These are phyloP conservation scores for Xiphorhynchus erythropygius DNA, from an alignment of 2,797 vertebrate genomes.

Conservation along the genomic window DNA sequence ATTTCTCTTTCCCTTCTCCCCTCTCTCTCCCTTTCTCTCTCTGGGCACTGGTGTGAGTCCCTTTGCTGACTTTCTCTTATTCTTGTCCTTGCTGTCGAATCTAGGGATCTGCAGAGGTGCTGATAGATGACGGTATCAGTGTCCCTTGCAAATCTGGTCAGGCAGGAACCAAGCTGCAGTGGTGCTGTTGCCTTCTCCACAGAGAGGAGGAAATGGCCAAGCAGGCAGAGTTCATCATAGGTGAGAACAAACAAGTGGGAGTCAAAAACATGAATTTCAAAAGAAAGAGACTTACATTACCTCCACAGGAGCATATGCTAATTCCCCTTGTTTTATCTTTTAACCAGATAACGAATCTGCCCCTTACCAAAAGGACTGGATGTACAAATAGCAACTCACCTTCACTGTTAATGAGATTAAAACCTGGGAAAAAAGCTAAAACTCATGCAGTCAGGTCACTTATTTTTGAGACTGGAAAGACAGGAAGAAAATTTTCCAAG, in stretches of 20 bases:
- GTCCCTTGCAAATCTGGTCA: not conserved
- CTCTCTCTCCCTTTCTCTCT: not conserved
- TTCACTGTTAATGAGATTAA: not conserved
- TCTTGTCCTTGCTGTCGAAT: not conserved
- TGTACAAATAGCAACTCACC: not conserved
- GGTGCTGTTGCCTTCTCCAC: not conserved
- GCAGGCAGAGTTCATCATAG: not conserved
- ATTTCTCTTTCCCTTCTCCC: not conserved
- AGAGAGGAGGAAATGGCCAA: not conserved
- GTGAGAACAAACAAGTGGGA: not conserved
- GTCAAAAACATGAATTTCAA: not conserved
- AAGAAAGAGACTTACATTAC: not conserved
- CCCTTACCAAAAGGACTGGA: not conserved
- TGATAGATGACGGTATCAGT: not conserved
- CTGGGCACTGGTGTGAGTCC: not conserved
- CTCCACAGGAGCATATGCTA: not conserved
- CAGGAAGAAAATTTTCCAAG: not conserved
- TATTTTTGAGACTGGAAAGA: not conserved
- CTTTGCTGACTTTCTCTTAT: not conserved
- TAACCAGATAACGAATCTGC: not conserved
- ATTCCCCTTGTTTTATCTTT: not conserved
- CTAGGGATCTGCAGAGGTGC: not conserved
- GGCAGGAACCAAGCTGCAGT: rapidly evolving
- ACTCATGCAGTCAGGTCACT: not conserved
- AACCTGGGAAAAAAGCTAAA: not conserved